Base-by-base conservation (phyloP, 2,888 invertebrate genomes). In the Coelogynopora nodosa region DNA sequence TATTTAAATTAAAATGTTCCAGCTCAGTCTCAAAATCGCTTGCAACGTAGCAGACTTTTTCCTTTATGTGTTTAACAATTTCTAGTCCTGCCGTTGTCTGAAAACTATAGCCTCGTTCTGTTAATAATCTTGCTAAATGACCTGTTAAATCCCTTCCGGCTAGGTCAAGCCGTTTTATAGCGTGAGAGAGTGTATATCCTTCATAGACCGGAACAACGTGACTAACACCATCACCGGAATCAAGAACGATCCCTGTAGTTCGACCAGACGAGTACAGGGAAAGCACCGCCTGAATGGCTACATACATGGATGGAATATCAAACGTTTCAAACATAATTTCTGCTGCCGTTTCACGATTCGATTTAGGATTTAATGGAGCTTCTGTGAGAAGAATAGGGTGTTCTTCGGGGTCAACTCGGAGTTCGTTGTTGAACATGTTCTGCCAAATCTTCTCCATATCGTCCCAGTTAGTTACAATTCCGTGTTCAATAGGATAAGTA, bases 291-390 rank as follows among this genome's bases (percentile, higher is more conserved):
- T 96, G 96, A 93, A 96, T 96, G 92, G 95, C 95, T 88, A 96
- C 96, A 93, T 96, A 96, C 95, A 96, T 96, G 90, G 96, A 96
- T 87, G 96, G 96, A 90, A 92, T 91, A 91, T 93, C 93, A 92
- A 93, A 93, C 87, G 95, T 95, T 93, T 90, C 90, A 85, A 90
- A 90, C 90, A 90, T 90, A 31, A 88, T 88, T 82, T 93, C 93
- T 88, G 96, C 96, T 96, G 97, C 97, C 94, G 96, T 97, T 92
- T 97, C 97, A 90, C 97, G 94, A 94, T 96, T 96, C 92, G 96
- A 95, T 93, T 96, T 96, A 90, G 96, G 96, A 94, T 96, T 96
- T 91, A 96, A 94, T 92, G 96, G 96, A 90, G 96, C 96, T 93
- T 96, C 96, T 88, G 96, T 96, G 74, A 90, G 87, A 90, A 96